phyloP scores from a whole-genome alignment of 2,113 vertebrate genomes.

The Crotalus horridus region DNA sequence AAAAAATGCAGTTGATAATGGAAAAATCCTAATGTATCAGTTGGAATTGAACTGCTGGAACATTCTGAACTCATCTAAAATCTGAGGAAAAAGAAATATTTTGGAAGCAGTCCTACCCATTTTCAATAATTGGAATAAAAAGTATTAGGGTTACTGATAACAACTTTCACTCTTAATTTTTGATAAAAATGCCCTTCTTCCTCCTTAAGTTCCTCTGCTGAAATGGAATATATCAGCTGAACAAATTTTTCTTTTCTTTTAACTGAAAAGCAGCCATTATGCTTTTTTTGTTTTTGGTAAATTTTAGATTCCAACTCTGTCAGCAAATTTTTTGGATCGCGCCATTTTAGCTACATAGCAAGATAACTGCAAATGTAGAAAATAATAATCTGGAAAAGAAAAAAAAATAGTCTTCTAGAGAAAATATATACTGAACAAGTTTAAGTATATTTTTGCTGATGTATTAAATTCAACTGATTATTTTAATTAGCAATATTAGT shows the following conservation, averaged over 20 bases:
- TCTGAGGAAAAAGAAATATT: not conserved
- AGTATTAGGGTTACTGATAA: not conserved
- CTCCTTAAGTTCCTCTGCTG: not conserved
- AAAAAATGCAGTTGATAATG: not conserved
- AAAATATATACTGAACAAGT: not conserved
- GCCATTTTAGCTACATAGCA: not conserved
- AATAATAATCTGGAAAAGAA: not conserved
- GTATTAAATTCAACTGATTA: not conserved
- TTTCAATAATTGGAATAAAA: not conserved
- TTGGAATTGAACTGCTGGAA: not conserved
- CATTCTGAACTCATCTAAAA: not conserved
- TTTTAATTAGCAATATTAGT: not conserved
- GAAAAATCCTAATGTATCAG: not conserved
- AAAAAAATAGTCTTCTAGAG: not conserved
- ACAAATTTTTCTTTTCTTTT: not conserved
- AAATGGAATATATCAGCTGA: not conserved
- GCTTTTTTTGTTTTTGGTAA: not conserved
- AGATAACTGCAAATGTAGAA: not conserved
- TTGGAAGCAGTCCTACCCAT: not conserved
- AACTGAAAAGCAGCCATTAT: not conserved
- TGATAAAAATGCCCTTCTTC: not conserved
- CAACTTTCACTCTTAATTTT: not conserved
- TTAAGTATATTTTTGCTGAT: not conserved
- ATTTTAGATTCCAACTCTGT: not conserved
- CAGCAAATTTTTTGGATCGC: not conserved